Evolutionary conservation across 1,140 invertebrate genomes (phyloP).

Genomic region (Zaprionus lachaisei): DNA sequence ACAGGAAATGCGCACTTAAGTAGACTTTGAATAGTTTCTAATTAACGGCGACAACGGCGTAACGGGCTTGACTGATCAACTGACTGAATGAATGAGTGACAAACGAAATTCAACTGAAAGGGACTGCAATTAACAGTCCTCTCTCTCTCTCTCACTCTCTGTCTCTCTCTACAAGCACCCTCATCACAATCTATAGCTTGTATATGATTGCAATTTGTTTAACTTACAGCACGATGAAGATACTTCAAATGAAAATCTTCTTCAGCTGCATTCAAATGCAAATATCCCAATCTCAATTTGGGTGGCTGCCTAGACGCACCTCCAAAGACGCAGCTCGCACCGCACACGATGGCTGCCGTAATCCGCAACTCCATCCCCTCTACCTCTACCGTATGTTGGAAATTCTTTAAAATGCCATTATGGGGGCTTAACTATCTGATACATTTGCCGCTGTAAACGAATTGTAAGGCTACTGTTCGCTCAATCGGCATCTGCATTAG

Average conservation of each 20-base stretch:
- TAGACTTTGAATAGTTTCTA: constrained; percentile 82
- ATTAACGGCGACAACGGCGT: constrained; percentile 76
- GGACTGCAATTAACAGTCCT: not conserved
- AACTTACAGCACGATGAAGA: not conserved
- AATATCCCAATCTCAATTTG: constrained; percentile 60
- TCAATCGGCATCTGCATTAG: constrained; percentile 67
- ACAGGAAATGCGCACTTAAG: constrained; percentile 79
- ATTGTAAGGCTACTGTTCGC: constrained; percentile 60
- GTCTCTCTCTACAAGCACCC: not conserved
- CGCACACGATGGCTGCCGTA: constrained; percentile 67
- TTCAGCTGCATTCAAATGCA: constrained; percentile 43
- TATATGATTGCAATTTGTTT: not conserved
- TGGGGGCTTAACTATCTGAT: constrained; percentile 69
- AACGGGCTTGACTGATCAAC: constrained; percentile 62
- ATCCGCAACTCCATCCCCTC: constrained; percentile 19
- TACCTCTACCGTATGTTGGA: constrained; percentile 18
- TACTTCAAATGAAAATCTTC: not conserved
- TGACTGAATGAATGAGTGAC: constrained; percentile 26
- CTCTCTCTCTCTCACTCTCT: not conserved
- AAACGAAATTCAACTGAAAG: not conserved
- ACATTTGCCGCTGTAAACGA: constrained; percentile 51
- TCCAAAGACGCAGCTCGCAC: constrained; percentile 2
- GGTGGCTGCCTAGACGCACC: constrained; percentile 46
- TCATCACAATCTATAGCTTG: not conserved
- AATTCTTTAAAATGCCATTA: constrained; percentile 82